Conservation (phyloP, 1,140 invertebrate genomes). For the Zaprionus capensis region DNA sequence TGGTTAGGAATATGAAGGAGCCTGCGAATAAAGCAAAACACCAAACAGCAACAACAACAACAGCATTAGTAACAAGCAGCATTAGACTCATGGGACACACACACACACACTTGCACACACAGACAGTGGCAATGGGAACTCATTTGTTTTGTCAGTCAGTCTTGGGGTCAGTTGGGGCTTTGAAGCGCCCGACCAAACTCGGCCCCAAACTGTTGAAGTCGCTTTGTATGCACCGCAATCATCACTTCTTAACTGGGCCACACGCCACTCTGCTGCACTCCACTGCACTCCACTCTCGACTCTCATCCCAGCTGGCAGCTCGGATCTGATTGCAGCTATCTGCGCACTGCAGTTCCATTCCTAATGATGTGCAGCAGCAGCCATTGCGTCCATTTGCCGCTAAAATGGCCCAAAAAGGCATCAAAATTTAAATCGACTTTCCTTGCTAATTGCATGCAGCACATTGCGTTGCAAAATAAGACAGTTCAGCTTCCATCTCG, state of each 20-base stretch:
- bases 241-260: conserved; percentile 22
- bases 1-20: conserved; percentile 95
- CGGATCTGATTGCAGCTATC: background rate
- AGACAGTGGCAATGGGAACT: conserved; percentile 9
- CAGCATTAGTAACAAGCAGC: conserved; percentile 1
- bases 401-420: background rate
- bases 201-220: conserved; percentile 14
- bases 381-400: background rate
- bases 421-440: background rate
- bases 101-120: background rate
- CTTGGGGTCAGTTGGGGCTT: conserved; percentile 24
- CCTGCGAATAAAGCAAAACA: conserved; percentile 84
- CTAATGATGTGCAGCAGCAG: background rate
- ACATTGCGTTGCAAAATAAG: background rate
- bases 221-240: conserved; percentile 14
- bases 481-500: background rate
- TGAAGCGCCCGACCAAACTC: background rate
- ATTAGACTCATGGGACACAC: conserved; percentile 13
- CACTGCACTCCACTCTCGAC: background rate
- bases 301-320: background rate
- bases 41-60: conserved; percentile 23
- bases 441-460: background rate
- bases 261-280: background rate
- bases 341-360: conserved; percentile 18
- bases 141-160: conserved; percentile 39